Percentiles rank a stretch among this genome's conserved stretches.
These are phyloP conservation scores for Miniopterus natalensis DNA, from an alignment of 2,113 vertebrate species.

Conservation along the genomic window DNA sequence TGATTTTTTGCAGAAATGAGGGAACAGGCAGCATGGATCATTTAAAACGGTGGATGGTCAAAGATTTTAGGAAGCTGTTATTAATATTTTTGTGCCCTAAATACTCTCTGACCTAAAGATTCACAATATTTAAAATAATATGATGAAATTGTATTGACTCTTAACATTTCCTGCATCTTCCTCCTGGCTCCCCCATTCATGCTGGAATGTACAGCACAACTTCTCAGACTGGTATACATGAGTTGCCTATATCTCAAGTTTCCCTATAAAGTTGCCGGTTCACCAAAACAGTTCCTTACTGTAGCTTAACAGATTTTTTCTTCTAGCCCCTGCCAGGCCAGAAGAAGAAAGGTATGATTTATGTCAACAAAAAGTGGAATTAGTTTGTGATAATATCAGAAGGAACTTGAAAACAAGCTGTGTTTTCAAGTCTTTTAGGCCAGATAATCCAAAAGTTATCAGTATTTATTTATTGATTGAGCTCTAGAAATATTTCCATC, in stretches of 20 bases:
- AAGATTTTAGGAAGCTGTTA: conserved; percentile 42
- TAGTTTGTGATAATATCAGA: conserved; percentile 56
- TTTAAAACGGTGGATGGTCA: conserved; percentile 55
- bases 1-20: conserved; percentile 42
- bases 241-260: not conserved
- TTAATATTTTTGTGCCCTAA: not conserved
- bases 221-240: not conserved
- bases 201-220: not conserved
- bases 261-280: not conserved
- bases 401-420: conserved; percentile 67
- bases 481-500: conserved; percentile 65
- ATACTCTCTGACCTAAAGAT: not conserved
- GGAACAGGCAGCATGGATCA: not conserved
- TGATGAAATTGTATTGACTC: not conserved
- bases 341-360: conserved; percentile 33
- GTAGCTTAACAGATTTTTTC: not conserved
- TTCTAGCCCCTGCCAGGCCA: not conserved
- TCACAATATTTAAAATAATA: not conserved
- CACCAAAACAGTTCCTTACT: not conserved
- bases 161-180: not conserved
- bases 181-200: not conserved
- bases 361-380: conserved; percentile 47
- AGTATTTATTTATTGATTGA: conserved; percentile 55
- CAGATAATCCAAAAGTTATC: conserved; percentile 65
- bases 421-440: conserved; percentile 57